Base-by-base conservation (phyloP, 2,888 invertebrate species). In the Dryobotodes eremita region DNA sequence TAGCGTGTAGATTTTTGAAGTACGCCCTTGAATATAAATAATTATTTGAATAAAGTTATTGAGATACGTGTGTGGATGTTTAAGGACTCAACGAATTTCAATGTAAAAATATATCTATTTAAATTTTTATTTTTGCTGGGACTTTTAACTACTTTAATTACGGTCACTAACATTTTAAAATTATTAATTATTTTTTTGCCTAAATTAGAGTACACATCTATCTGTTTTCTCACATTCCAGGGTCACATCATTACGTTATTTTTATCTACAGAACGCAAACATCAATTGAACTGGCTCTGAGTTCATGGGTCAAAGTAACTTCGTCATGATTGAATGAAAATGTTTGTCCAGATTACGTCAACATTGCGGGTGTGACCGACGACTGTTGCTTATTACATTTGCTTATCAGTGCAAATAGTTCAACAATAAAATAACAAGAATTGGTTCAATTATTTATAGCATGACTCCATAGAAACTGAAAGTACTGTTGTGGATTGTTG, bases 311-410 rank as follows among this genome's bases (percentile, higher is more conserved):
- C 89, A 87, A 84, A 74, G 78, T 74, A 76, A 82, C 81, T 68
- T 57, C 61, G 57, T 82, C 62, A 73, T 68, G 31, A 74, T 31
- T 23, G 71, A 86, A 79, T 82, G 88, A 86, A 91, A 90, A 79
- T 81, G 75, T 88, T 88, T 88, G 79, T 84, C 70, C 62, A 66
- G 71, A 74, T 91, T 90, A 89, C 92, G 84, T 89, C 86, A 89
- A 83, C 36, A 75, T 75, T 66, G 74, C 79, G 88, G 81, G 86
- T 83, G 86, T 90, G 87, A 83, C 79, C 65, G 59, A 31, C 57
- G 50, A 53, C 42, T 74, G 64, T 80, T 74, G 66, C 69, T 48
- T 75, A 71, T 59, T 62, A 20, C 20, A 73, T 74, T 72, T 72
- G 75, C 66, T 86, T 82, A 77, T 84, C 82, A 82, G 62, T 73